Evolutionary conservation across 1,140 invertebrate genomes (phyloP), one percentile per base, ranked within the genome.

Genomic region (Anastatus disparis): DNA sequence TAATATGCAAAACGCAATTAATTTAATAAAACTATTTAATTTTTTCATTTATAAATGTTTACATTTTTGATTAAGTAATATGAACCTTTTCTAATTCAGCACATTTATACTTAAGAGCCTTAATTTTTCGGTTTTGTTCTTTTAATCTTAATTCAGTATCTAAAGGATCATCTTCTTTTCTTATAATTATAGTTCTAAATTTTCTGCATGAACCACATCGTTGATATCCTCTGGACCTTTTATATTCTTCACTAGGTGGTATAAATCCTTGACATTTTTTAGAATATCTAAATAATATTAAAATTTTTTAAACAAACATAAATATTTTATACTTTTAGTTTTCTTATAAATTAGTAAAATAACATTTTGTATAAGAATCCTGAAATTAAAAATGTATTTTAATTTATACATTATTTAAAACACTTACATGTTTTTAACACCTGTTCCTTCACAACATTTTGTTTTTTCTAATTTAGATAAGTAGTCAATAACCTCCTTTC

Each of bases 391-490:
- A n/a, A n/a, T n/a, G n/a, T n/a, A n/a, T n/a, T 44, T 20, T 8
- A 20, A 48, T 8, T 20, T 48, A 48, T 48, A 48, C 7, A n/a
- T 52, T 10, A 24, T 26, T 10, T 1, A 42, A 59, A 42, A 24
- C 13, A 63, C 0, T 48, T 63, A 63, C 61, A 3, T 63, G 4
- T 50, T 35, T 48, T 65, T 7, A 42, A 67, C 62, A 53, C 24
- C 38, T 35, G 58, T 22, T 58, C 42, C 56, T 35, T 44, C 56
- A 46, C 58, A 61, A 3, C 24, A 61, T 46, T 44, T 61, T n/a
- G 22, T 70, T 38, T 35, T 53, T 40, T 50, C n/a, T 38, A 69
- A 38, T 59, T 69, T 13, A 31, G 20, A 6, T 40, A 63, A 52
- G 59, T 53, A 44, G 27, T 74, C 48, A 61, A 44, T 13, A 40